Base-by-base conservation (phyloP, 2,888 invertebrate species). In the Hirudinaria manillensis region DNA sequence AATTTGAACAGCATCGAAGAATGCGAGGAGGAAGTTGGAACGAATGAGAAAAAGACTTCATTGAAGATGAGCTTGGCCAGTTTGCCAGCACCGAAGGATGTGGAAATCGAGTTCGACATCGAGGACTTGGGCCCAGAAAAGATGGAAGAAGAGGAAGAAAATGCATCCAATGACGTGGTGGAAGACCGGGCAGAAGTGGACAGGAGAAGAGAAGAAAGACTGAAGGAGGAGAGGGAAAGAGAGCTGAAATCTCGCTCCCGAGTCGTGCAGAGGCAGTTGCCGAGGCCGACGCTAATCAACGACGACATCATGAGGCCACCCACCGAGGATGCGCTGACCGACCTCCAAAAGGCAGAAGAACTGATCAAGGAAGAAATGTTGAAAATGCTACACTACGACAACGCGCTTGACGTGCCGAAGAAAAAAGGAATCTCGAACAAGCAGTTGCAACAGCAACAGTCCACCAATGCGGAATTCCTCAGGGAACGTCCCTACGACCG, bases 321-420 rank as follows among this genome's bases (percentile, higher is more conserved):
- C n/a, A 89, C 90, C 78, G 79, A 78, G 77, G 91, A 91, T 78
- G 90, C 91, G 68, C 88, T 95, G 32, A 91, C 91, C 16, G 91
- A 94, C 79, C 88, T 95, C 78, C 96, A 97, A 86, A 92, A 87
- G 86, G 95, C 97, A 1, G 97, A 98, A 87, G 97, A 98, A 85
- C 85, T 95, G 79, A 93, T 98, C 78, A 97, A 97, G 86, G 89
- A 91, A 76, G 97, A 98, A 88, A 97, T 98, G 95, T 89, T 95
- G 78, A 91, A 92, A 34, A 95, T 98, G 94, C 87, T 95, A 80
- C 92, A 95, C 81, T 93, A 91, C 82, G 97, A 98, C 86, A 90
- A 92, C 38, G 85, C 93, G 0, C 89, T 92, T 81, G 91, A 92
- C 85, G 93, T 95, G 0, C 83, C 86, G n/a, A 61, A 61, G 29